phyloP scores from a whole-genome alignment of 2,888 invertebrate genomes.

The Erebia epiphron region DNA sequence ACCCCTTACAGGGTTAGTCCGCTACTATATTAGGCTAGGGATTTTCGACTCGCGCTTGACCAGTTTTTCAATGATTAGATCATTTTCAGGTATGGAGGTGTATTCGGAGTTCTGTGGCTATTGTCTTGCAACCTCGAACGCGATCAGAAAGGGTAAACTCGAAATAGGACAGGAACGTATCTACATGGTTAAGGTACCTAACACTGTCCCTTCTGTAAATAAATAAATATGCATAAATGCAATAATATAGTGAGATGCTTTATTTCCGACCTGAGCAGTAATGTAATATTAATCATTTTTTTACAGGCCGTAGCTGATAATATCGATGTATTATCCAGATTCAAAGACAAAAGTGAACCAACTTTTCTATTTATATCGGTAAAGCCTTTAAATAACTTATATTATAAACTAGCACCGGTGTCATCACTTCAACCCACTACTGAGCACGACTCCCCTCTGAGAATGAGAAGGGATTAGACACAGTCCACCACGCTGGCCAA shows the following conservation, averaged over 20 bases:
- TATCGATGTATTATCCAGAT: slow-evolving; percentile 83
- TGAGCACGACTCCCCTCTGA: too few relatives aligned
- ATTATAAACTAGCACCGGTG: background rate
- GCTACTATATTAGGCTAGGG: too few relatives aligned
- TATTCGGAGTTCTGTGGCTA: slow-evolving; percentile 88
- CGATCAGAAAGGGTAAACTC: slow-evolving; percentile 85
- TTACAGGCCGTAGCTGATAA: slow-evolving; percentile 82
- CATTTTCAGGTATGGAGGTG: slow-evolving; percentile 81
- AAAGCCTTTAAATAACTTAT: slow-evolving; percentile 20
- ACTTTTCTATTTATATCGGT: slow-evolving; percentile 86
- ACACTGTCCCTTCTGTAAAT: background rate
- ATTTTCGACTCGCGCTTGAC: background rate
- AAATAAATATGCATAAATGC: too few relatives aligned
- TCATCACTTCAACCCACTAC: too few relatives aligned
- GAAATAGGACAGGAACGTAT: slow-evolving; percentile 86
- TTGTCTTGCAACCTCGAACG: slow-evolving; percentile 84
- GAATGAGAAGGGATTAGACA: too few relatives aligned
- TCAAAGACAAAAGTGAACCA: slow-evolving; percentile 86
- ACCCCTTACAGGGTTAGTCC: too few relatives aligned
- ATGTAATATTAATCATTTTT: background rate
- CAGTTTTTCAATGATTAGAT: background rate
- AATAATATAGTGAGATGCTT: too few relatives aligned
- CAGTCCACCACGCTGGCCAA: too few relatives aligned
- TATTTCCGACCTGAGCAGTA: too few relatives aligned
- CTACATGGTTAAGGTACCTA: slow-evolving; percentile 79